Evolutionary conservation across 2,888 invertebrate species (phyloP), one percentile per base, ranked within the genome.

Genomic region (Lochmaea capreae): DNA sequence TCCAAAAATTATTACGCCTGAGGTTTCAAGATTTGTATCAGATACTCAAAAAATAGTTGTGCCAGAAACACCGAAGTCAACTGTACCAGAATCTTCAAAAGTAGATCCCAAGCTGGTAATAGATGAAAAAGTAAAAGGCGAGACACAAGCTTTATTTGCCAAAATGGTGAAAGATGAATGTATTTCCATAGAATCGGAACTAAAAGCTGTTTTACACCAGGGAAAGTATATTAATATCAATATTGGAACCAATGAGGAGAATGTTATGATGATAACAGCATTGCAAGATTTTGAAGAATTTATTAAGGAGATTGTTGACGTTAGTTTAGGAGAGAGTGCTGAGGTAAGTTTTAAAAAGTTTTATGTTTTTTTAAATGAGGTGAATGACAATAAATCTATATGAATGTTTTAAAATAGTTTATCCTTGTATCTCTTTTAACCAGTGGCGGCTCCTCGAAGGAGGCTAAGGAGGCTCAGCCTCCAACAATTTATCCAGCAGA

Each of bases 141-240:
- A 86, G 71, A 81, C 82, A 16, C 81, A 83, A 16, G 77, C 77
- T 33, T 84, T 89, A 26, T 85, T 93, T n/a, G 90, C 89, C 63
- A 89, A 90, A 77, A 91, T 93, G 88, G 89, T 93, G 0, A 84
- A 89, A 18, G 90, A 92, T 75, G 92, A 93, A 86, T 91, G 92
- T 2, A 88, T 89, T 52, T 89, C 89, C 46, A 92, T 95, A 81
- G 91, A 92, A 81, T 86, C 88, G 77, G 94, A 94, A 81, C 81
- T 94, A 26, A 89, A 89, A 75, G 90, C 90, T 74, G 87, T 93
- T 77, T 88, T 90, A 77, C 85, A 88, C 14, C 90, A 90, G 73
- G 90, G 91, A 0, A 86, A 86, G 22, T 87, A 88, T 26, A 84
- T 91, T 3, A 89, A 90, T 75, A 85, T 88, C 3, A 88, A 89